These are phyloP conservation scores for Pantherophis vulpinus DNA, from an alignment of 2,797 vertebrate species.

Conservation along the genomic window DNA sequence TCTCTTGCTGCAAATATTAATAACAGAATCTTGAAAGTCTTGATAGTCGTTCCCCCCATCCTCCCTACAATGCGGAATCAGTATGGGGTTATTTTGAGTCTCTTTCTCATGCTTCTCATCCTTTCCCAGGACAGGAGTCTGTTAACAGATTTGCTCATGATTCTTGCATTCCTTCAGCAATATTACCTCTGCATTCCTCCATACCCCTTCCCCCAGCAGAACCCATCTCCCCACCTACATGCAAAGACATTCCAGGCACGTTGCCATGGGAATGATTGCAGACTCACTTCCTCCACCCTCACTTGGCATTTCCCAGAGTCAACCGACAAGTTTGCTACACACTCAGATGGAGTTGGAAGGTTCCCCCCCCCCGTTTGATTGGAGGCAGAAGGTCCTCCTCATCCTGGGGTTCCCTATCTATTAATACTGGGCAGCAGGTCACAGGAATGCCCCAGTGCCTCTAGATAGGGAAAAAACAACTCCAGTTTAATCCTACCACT, in stretches of 20 bases:
- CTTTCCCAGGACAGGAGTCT: not conserved
- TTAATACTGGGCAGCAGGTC: not conserved
- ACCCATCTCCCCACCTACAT: not conserved
- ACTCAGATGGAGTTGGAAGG: not conserved
- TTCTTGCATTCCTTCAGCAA: not conserved
- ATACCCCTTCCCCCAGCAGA: not conserved
- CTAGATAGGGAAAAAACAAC: not conserved
- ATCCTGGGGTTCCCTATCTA: not conserved
- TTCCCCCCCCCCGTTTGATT: not conserved
- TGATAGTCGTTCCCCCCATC: not conserved
- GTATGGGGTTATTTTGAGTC: not conserved
- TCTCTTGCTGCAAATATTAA: not conserved
- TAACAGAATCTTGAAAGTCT: not conserved
- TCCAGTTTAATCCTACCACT: not conserved
- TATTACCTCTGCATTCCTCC: not conserved
- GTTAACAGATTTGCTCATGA: not conserved
- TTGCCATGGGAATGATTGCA: not conserved
- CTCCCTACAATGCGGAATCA: not conserved
- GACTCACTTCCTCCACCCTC: not conserved
- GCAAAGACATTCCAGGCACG: not conserved
- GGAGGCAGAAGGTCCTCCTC: not conserved
- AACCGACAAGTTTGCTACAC: not conserved
- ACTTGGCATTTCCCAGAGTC: not conserved
- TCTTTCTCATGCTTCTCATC: not conserved
- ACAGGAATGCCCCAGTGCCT: not conserved